These are phyloP conservation scores for Podiceps cristatus DNA, from an alignment of 2,113 vertebrate species.

Conservation along the genomic window DNA sequence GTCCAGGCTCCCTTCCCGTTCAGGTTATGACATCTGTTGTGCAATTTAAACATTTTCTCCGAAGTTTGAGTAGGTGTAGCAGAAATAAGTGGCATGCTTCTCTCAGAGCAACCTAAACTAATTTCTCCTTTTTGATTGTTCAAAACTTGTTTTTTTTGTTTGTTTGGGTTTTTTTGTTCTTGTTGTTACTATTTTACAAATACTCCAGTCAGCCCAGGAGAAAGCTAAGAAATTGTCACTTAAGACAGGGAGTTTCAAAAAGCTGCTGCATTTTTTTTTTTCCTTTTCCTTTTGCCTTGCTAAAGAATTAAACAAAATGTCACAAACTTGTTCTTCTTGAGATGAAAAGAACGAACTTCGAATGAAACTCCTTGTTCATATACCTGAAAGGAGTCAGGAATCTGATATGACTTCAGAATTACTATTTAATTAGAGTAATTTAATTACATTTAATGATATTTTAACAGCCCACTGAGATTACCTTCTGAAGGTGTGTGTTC, in stretches of 20 bases:
- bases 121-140: neutral
- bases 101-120: neutral
- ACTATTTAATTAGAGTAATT: neutral
- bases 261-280: neutral
- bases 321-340: neutral
- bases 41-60: neutral
- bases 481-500: neutral
- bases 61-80: neutral
- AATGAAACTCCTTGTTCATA: neutral
- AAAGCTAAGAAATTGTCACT: neutral
- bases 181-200: neutral
- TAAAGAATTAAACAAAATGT: neutral
- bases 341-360: neutral
- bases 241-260: neutral
- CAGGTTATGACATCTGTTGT: neutral
- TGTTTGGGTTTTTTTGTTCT: neutral
- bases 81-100: neutral
- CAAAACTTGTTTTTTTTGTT: neutral
- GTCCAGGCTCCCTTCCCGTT: neutral
- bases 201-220: neutral
- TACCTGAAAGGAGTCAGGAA: neutral
- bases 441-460: slow-evolving; percentile 10
- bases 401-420: neutral
- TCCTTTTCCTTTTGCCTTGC: neutral
- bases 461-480: neutral